Base-by-base conservation (phyloP, 2,888 invertebrate species). In the Mactromeris polynyma region DNA sequence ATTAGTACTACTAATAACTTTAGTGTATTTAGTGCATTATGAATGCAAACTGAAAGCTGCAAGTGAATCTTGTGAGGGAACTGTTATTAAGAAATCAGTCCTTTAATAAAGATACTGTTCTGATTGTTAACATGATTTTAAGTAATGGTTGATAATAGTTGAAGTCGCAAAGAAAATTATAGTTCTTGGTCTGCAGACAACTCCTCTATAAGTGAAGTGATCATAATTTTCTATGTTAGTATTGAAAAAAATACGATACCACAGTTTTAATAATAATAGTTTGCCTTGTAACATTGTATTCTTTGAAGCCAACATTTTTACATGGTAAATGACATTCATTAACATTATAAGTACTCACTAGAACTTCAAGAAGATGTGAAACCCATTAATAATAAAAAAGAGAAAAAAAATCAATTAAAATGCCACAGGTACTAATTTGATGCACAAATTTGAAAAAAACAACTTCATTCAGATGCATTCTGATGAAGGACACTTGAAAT, bases 381-480 rank as follows among this genome's bases (percentile, higher is more conserved):
- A 64, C 26, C 26, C 26, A 64, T 64, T 64, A 64, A 26, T 64
- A 46, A n/a, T 64, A n/a, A 21, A 26, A 54, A 7, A 26, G n/a
- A n/a, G 26, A 64, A 26, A 11, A 64, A 26, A 58, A 26, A 26
- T 64, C 58, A 64, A 64, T 64, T 64, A 64, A 64, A 64, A 64
- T 64, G 58, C 58, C n/a, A 64, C 58, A 64, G 58, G 58, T 64
- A 64, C 58, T 64, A 64, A 64, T 64, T 64, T 64, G 9, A 26
- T 64, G 58, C 58, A 64, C 58, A 26, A 26, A 64, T 64, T 64
- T 64, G 58, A 64, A 26, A 26, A 64, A 64, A 64, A 26, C 0
- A 64, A 26, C 21, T n/a, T 58, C 26, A n/a, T 64, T 64, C 58
- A 14, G 36, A 26, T 36, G 9, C 36, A 21, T 33, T 33, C 73